Conservation (phyloP, 53 echinoderm and acorn worm genomes). For the Henricia sp. region DNA sequence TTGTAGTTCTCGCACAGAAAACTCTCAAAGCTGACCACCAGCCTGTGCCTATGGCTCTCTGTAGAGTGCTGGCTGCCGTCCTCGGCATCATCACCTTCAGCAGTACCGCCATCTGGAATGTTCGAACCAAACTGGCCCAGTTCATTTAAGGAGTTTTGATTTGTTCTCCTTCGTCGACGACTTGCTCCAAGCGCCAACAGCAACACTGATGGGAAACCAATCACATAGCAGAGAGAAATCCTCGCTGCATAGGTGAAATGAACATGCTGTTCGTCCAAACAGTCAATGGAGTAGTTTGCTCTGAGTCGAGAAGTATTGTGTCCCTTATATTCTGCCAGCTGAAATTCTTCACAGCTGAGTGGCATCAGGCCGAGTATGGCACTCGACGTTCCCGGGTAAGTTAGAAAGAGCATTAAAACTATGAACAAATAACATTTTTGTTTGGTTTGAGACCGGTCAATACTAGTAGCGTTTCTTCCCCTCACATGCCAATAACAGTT, state of each 20-base stretch:
- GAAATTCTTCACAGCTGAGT: slow-evolving; percentile 54
- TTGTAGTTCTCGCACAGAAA: slow-evolving; percentile 64
- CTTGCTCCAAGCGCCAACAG: too few relatives aligned
- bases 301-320: slow-evolving; percentile 18
- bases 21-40: background rate
- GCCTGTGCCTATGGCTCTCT: background rate
- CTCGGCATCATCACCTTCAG: background rate
- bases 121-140: background rate
- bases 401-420: slow-evolving; percentile 59
- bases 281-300: slow-evolving; percentile 66
- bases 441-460: background rate
- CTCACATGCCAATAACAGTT: background rate
- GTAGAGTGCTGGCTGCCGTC: background rate
- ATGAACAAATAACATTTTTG: slow-evolving; percentile 45
- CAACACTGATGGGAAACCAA: slow-evolving; percentile 58
- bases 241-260: slow-evolving; percentile 38
- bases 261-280: slow-evolving; percentile 27
- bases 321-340: slow-evolving; percentile 30
- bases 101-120: background rate
- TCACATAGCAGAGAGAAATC: slow-evolving; percentile 50
- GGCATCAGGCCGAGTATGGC: slow-evolving; percentile 63
- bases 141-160: background rate
- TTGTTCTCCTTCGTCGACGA: background rate
- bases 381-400: slow-evolving; percentile 60
- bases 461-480: background rate